phyloP scores from a whole-genome alignment of 2,113 vertebrate species.

The Halichoerus grypus region DNA sequence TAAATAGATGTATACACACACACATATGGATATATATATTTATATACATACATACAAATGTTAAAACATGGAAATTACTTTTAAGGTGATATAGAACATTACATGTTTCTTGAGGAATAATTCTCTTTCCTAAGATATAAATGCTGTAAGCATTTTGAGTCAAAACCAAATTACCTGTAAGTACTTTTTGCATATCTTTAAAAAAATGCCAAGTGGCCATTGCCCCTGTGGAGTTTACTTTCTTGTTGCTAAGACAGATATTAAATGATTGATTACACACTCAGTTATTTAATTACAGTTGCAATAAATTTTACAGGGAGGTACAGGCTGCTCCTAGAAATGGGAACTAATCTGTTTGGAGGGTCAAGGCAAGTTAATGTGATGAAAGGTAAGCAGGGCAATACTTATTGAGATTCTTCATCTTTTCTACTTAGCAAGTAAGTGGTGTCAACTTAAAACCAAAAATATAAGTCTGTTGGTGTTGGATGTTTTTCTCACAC shows the following conservation, averaged over 20 bases:
- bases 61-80: background rate
- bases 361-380: background rate
- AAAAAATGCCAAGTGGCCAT: background rate
- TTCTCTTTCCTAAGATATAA: background rate
- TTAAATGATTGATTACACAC: background rate
- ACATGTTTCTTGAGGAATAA: background rate
- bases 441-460: background rate
- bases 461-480: background rate
- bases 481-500: background rate
- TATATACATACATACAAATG: background rate
- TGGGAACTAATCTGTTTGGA: background rate
- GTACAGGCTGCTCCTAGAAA: background rate
- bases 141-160: background rate
- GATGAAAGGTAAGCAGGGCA: background rate
- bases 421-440: background rate
- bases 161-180: background rate
- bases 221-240: background rate
- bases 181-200: background rate
- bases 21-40: background rate
- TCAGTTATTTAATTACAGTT: constrained; percentile 12
- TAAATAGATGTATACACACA: background rate
- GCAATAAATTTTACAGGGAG: constrained; percentile 4
- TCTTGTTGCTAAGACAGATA: constrained; percentile 16
- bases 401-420: background rate
- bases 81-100: background rate